Evolutionary conservation across 2,888 invertebrate genomes (phyloP).

Genomic region (Flexamia atlantica): DNA sequence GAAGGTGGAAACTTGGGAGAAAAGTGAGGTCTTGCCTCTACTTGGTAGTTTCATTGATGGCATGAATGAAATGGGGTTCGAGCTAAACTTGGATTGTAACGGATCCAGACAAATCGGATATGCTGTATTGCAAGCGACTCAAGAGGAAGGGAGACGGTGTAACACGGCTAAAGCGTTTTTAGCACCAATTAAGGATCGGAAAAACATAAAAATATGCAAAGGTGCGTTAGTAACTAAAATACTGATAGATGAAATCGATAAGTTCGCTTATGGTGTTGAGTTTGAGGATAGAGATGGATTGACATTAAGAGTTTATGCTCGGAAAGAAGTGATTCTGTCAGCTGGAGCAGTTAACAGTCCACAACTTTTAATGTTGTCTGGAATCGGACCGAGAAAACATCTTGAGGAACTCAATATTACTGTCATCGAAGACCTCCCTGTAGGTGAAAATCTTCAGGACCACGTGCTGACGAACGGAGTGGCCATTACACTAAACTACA

Average conservation of each 20-base stretch:
- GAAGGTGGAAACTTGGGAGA: constrained; percentile 77
- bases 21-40: constrained; percentile 66
- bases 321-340: constrained; percentile 84
- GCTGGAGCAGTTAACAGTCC: constrained; percentile 89
- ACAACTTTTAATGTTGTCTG: constrained; percentile 90
- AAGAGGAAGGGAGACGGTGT: constrained; percentile 65
- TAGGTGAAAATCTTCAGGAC: constrained; percentile 79
- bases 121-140: constrained; percentile 65
- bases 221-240: constrained; percentile 78
- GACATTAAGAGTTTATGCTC: constrained; percentile 76
- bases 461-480: constrained; percentile 63
- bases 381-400: constrained; percentile 81
- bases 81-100: constrained; percentile 71
- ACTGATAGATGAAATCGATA: constrained; percentile 76
- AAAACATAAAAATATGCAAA: constrained; percentile 79
- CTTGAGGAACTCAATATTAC: constrained; percentile 77
- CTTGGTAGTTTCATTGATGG: constrained; percentile 66
- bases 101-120: constrained; percentile 65
- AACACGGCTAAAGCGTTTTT: constrained; percentile 69
- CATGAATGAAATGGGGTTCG: constrained; percentile 67
- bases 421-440: constrained; percentile 78
- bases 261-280: constrained; percentile 78
- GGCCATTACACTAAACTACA: constrained; percentile 63
- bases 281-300: constrained; percentile 75
- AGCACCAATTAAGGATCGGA: constrained; percentile 66